Evolutionary conservation across 2,888 invertebrate genomes (phyloP), one percentile per base, ranked within the genome.

Genomic region (Parasteatoda lunata): DNA sequence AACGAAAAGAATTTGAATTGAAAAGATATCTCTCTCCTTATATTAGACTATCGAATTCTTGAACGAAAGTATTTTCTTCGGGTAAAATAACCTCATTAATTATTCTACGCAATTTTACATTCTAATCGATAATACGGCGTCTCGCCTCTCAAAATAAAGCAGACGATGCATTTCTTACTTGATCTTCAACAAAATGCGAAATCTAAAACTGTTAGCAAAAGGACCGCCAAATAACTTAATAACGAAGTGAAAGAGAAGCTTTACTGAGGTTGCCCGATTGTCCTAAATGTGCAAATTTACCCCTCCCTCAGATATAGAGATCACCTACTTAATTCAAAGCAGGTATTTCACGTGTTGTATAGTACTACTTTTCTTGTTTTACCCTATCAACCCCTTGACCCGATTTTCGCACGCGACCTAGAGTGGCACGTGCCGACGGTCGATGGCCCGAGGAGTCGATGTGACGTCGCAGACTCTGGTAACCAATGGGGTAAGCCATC

Each of bases 371-470:
- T 77, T 54, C 5, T 54, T n/a, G 11, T 49, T 51, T 49, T 15
- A 30, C 47, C 65, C n/a, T 5, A 64, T 49, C 47, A 9, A 68
- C 82, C 82, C 70, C 68, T 70, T 52, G 65, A 71, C 84, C 78
- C 69, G 30, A 59, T 78, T 66, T 72, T 71, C 52, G 75, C 79
- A 79, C 85, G 79, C 75, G 85, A 85, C 85, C 85, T 48, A 79
- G 70, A 76, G 76, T 76, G 85, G 85, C 85, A 85, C 85, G 85
- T 85, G 85, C 70, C 70, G 69, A 2, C 80, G 85, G 85, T 85
- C 85, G 85, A 85, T 79, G 85, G 64, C 85, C 76, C 70, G 70
- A 70, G 64, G 52, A 7, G 72, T 66, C 77, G 71, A 77, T 77
- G 77, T 84, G 83, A 84, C 48, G 49, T 49, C 51, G 2, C 15